These are phyloP conservation scores for Brienomyrus brachyistius DNA, from an alignment of 2,113 vertebrate genomes.

Conservation along the genomic window DNA sequence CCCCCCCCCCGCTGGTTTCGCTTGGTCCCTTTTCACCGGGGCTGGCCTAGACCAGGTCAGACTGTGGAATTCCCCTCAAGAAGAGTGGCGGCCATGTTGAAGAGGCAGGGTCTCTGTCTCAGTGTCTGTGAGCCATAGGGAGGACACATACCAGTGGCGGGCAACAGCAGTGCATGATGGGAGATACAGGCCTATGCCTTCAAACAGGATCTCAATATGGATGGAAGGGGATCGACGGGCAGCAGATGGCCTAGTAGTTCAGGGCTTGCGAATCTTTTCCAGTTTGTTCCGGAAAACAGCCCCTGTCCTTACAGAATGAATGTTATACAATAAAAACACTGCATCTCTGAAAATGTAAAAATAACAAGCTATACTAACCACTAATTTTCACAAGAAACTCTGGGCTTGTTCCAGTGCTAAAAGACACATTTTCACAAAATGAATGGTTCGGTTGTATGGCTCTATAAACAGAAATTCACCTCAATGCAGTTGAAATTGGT, in stretches of 20 bases:
- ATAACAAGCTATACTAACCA: background rate
- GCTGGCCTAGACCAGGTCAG: background rate
- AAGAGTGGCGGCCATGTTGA: background rate
- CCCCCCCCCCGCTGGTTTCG: background rate
- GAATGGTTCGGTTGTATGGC: background rate
- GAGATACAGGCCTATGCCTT: background rate
- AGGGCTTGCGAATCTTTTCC: background rate
- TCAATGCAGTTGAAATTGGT: background rate
- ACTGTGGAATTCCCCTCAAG: background rate
- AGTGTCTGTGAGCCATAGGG: background rate
- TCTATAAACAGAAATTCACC: background rate
- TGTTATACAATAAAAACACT: background rate
- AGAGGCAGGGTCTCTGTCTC: background rate
- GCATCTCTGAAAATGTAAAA: background rate
- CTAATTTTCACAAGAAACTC: background rate
- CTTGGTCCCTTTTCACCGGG: background rate
- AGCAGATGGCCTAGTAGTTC: background rate
- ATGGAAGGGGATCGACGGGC: background rate
- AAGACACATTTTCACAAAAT: background rate
- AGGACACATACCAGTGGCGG: background rate
- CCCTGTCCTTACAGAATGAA: background rate
- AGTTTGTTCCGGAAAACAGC: background rate
- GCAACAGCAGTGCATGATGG: background rate
- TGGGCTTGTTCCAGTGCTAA: background rate
- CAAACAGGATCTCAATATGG: background rate